Base-by-base conservation (phyloP, 2,888 invertebrate species). In the Andrena marginata region DNA sequence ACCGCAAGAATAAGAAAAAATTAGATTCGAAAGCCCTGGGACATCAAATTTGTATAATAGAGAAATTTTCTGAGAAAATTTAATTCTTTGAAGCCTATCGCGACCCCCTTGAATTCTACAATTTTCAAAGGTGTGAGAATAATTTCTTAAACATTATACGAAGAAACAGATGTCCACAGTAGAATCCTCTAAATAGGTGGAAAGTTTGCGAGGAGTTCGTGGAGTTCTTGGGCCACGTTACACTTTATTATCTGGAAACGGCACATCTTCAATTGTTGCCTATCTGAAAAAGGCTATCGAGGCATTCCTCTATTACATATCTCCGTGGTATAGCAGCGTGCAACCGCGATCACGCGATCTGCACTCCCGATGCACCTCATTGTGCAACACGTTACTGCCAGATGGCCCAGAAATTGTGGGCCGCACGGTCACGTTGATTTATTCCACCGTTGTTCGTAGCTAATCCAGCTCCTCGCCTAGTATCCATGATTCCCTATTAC, bases 371-470 rank as follows among this genome's bases (percentile, higher is more conserved):
- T 35, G 48, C 16, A 31, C 35, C 54, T 42, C 60, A 60, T 84
- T 84, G 75, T 62, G 81, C 72, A 86, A 86, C 49, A 49, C 20
- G 64, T 63, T 82, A 78, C 78, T 69, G 20, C 60, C 51, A 56
- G 78, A 77, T 69, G 68, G 72, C 0, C 42, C 42, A 42, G 42
- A 42, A 42, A 42, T 42, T 42, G 64, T 65, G 69, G 29, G 54
- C 48, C 68, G 20, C 78, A 23, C 23, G 62, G 10, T 54, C 31
- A 8, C 13, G 20, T 64, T 82, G 77, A 86, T 86, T 86, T 86
- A 86, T 82, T 73, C 29, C 26, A 8, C 62, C 48, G 42, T 56
- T 64, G 62, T 26, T 48, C 62, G 16, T 2, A 4, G 23, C 62
- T 20, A 26, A 33, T n/a, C 56, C 7, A 31, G 62, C 62, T 71